Conservation (phyloP, 1,140 invertebrate genomes). For the Araneus ventricosus region DNA sequence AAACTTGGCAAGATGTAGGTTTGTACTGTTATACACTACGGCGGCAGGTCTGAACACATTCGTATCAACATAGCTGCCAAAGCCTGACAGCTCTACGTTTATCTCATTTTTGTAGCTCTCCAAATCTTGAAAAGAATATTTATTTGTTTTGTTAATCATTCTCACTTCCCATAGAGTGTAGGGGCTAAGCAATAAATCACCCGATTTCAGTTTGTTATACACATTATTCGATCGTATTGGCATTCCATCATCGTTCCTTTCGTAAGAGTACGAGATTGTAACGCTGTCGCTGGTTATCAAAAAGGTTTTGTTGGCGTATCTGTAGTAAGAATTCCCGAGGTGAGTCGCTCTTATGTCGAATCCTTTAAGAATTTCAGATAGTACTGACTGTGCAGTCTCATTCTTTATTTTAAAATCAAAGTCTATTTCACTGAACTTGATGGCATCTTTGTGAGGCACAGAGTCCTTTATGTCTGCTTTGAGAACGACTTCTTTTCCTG, state of each 20-base stretch:
- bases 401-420: neutral
- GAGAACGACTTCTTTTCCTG: neutral
- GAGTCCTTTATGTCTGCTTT: neutral
- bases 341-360: neutral
- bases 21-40: neutral
- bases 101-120: neutral
- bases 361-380: neutral
- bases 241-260: neutral
- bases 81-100: neutral
- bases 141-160: neutral
- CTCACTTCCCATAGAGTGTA: neutral
- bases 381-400: neutral
- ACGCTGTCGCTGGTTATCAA: neutral
- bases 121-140: neutral
- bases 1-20: too few species aligned
- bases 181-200: conserved; percentile 32
- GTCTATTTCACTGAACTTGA: conserved; percentile 10
- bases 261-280: neutral
- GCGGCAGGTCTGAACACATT: neutral
- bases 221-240: neutral
- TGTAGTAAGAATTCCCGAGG: conserved; percentile 42
- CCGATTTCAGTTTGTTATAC: neutral
- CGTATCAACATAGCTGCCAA: conserved; percentile 4
- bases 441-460: neutral
- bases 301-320: neutral